A percentile compares a stretch with the other conserved stretches of the same genome.
These are phyloP conservation scores for Pseudopleuronectes americanus DNA, from an alignment of 2,797 vertebrate species.

Conservation along the genomic window DNA sequence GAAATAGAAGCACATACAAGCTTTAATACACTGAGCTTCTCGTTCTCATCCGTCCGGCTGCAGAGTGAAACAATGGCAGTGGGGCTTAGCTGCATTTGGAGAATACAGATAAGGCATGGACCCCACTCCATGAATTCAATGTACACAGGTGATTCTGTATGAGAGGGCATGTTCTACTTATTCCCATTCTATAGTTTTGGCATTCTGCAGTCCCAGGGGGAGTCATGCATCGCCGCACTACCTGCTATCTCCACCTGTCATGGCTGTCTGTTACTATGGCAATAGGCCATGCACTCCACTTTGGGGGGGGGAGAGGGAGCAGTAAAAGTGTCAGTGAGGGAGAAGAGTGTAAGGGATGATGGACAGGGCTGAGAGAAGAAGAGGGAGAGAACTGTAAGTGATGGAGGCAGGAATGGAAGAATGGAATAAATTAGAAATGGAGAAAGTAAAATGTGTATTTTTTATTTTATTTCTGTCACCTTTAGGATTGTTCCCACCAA, in stretches of 20 bases:
- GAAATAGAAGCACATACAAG: slow-evolving; percentile 44
- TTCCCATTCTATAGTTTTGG: slow-evolving; percentile 72
- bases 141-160: slow-evolving; percentile 34
- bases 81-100: slow-evolving; percentile 41
- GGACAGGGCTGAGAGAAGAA: too few species aligned
- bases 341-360: too few species aligned
- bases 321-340: not conserved
- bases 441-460: not conserved
- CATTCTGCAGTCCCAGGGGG: slow-evolving; percentile 70
- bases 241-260: slow-evolving; percentile 85
- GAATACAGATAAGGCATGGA: slow-evolving; percentile 39
- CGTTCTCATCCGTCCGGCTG: slow-evolving; percentile 20
- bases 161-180: slow-evolving; percentile 50
- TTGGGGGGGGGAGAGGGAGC: slow-evolving; percentile 27
- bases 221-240: slow-evolving; percentile 77
- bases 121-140: slow-evolving; percentile 7
- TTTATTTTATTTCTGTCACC: slow-evolving; percentile 14
- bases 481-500: slow-evolving; percentile 9
- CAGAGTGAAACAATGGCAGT: slow-evolving; percentile 50
- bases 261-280: slow-evolving; percentile 86
- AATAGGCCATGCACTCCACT: slow-evolving; percentile 76
- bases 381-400: too few species aligned
- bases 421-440: not conserved
- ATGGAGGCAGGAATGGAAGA: not conserved
- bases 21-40: slow-evolving; percentile 22